phyloP scores from a whole-genome alignment of 1,140 invertebrate species.

The Harpegnathos saltator region DNA sequence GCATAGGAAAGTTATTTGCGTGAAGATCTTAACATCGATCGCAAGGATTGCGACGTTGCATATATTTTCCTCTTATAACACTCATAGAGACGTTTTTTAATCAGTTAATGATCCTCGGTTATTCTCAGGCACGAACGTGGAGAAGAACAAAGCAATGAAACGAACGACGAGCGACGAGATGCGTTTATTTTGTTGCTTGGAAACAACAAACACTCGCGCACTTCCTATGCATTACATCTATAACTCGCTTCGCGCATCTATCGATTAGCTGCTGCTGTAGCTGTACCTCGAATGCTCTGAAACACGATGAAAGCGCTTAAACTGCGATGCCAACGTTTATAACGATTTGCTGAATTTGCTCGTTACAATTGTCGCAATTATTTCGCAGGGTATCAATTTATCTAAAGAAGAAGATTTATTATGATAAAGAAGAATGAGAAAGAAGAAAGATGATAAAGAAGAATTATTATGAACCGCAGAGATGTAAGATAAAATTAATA shows the following conservation, averaged over 20 bases:
- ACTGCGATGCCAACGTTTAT: neutral
- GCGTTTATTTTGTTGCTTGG: conserved; percentile 16
- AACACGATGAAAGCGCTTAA: conserved; percentile 43
- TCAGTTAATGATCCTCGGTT: neutral
- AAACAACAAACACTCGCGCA: neutral
- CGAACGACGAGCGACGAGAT: neutral
- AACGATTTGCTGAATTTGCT: neutral
- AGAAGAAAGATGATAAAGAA: no score
- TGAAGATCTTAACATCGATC: neutral
- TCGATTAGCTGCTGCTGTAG: conserved; percentile 73
- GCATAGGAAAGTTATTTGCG: neutral
- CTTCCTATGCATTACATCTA: conserved; percentile 38
- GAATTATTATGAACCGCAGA: neutral
- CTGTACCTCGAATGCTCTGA: conserved; percentile 70
- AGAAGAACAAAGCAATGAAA: conserved; percentile 14
- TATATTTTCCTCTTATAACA: conserved; percentile 6
- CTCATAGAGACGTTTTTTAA: neutral
- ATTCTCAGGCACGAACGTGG: neutral
- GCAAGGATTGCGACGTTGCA: neutral
- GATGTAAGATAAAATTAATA: no score
- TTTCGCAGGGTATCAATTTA: neutral
- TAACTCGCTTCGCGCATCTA: conserved; percentile 67
- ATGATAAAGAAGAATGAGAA: no score
- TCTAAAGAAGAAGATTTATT: neutral
- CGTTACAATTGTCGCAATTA: neutral